These are phyloP conservation scores for Cassiopea andromeda DNA, from an alignment of 30 jellyfish, hydroid and myxozoan species.

Conservation along the genomic window DNA sequence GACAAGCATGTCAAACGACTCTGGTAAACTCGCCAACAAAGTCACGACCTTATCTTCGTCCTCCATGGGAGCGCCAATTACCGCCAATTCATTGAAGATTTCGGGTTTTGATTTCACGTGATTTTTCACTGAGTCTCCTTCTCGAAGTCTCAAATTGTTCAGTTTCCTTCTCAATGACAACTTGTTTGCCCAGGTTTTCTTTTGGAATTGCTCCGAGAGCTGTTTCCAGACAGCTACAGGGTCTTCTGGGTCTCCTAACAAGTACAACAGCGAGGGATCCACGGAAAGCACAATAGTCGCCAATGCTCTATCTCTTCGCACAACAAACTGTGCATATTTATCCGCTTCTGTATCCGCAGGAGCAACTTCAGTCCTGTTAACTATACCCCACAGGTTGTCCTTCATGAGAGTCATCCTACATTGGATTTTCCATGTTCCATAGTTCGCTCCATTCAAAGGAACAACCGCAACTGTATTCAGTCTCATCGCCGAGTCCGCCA, in stretches of 20 bases:
- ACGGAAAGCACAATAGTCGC: slow-evolving; percentile 55
- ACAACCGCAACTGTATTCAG: slow-evolving; percentile 20
- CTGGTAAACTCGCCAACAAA: slow-evolving; percentile 72
- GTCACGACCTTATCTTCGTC: slow-evolving; percentile 69
- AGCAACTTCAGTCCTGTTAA: slow-evolving; percentile 42
- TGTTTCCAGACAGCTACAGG: slow-evolving; percentile 74
- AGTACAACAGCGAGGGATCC: slow-evolving; percentile 52
- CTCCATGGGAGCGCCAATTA: slow-evolving; percentile 67
- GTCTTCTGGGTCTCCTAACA: slow-evolving; percentile 73
- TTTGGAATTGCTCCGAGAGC: slow-evolving; percentile 66
- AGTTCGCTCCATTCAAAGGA: slow-evolving; percentile 37
- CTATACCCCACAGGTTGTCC: slow-evolving; percentile 66
- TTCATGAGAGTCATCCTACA: slow-evolving; percentile 52
- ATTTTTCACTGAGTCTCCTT: slow-evolving; percentile 54
- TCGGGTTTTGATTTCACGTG: slow-evolving; percentile 58
- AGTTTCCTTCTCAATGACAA: slow-evolving; percentile 44
- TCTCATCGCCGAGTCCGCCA: slow-evolving; percentile 37
- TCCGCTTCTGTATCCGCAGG: slow-evolving; percentile 29
- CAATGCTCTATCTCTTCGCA: slow-evolving; percentile 57
- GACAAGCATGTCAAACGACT: slow-evolving; percentile 50
- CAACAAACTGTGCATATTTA: slow-evolving; percentile 8
- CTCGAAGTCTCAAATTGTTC: slow-evolving; percentile 29
- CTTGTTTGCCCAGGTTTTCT: slow-evolving; percentile 67
- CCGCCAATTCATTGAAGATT: slow-evolving; percentile 54
- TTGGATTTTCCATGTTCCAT: slow-evolving; percentile 63